These are phyloP conservation scores for Allobates femoralis DNA, from an alignment of 2,797 vertebrate genomes.

Conservation along the genomic window DNA sequence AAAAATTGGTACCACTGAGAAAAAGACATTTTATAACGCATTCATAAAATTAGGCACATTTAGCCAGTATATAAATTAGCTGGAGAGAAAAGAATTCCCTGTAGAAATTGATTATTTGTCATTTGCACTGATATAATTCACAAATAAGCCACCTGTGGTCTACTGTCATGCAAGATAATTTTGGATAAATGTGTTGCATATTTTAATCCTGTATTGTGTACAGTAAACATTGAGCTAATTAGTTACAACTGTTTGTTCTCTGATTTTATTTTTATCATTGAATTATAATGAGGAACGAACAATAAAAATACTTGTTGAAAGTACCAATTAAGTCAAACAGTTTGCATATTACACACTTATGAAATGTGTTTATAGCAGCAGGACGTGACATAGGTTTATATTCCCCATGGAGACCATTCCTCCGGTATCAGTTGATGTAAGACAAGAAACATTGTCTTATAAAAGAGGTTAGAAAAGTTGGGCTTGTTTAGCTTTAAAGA, in stretches of 20 bases:
- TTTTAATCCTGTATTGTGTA: conserved; percentile 43
- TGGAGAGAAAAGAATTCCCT: background rate
- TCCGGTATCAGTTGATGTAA: background rate
- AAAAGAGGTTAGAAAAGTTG: background rate
- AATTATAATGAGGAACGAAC: conserved; percentile 43
- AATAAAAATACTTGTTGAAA: conserved; percentile 45
- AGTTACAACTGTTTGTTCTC: conserved; percentile 33
- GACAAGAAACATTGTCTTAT: background rate
- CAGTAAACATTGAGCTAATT: conserved; percentile 51
- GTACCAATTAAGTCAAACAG: conserved; percentile 57
- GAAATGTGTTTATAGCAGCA: conserved; percentile 47
- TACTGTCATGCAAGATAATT: conserved; percentile 24
- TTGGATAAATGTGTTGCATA: conserved; percentile 34
- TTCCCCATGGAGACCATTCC: conserved; percentile 28
- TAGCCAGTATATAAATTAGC: conserved; percentile 1
- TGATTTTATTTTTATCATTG: conserved; percentile 48
- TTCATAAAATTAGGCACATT: background rate
- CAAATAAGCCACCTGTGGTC: conserved; percentile 41
- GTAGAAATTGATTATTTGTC: conserved; percentile 24
- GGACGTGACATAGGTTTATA: conserved; percentile 48
- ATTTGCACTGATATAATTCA: conserved; percentile 31
- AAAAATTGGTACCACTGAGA: background rate
- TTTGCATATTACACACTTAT: conserved; percentile 43
- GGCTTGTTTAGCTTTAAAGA: too few relatives aligned
- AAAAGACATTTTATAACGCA: background rate